A percentile compares a stretch with the other conserved stretches of the same genome.
Conservation (phyloP, 1,140 invertebrate genomes). For the Druon quercuslanigerum region DNA sequence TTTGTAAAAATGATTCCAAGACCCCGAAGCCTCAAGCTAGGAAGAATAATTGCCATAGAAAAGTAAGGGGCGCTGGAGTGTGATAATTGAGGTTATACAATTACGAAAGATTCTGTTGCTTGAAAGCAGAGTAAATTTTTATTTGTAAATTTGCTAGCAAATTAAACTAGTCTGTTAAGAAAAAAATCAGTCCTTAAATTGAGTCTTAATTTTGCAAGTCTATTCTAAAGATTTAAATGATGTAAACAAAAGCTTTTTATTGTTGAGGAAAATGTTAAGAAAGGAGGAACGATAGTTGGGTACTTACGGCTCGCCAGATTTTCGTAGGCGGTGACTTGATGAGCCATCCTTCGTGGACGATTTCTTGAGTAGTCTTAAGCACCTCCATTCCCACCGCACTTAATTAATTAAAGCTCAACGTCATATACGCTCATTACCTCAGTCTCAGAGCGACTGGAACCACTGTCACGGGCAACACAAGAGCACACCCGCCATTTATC, state of each 20-base stretch:
- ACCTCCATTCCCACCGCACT: conserved; percentile 45
- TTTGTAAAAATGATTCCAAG: too few species aligned
- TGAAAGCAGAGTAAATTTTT: neutral
- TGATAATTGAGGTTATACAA: too few species aligned
- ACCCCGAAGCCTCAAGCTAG: too few species aligned
- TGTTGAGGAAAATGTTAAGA: conserved; percentile 26
- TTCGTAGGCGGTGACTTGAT: conserved; percentile 94
- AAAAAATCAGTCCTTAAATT: neutral
- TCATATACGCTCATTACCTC: conserved; percentile 20
- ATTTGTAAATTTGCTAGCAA: neutral
- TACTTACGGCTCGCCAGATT: conserved; percentile 91
- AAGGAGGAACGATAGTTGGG: conserved; percentile 19
- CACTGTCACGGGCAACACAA: conserved; percentile 3
- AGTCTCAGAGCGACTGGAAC: conserved; percentile 20
- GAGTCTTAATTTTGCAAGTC: too few species aligned
- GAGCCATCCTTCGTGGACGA: conserved; percentile 91
- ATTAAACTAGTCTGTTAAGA: neutral
- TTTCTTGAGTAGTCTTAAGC: conserved; percentile 75
- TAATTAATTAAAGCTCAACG: conserved; percentile 27
- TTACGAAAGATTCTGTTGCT: neutral
- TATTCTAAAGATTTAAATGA: neutral
- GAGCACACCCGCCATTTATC: conserved; percentile 45
- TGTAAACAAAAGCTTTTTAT: conserved; percentile 31
- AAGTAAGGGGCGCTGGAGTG: too few species aligned
- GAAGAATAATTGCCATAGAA: too few species aligned